phyloP scores from a whole-genome alignment of 2,797 vertebrate species.

The Myripristis murdjan region DNA sequence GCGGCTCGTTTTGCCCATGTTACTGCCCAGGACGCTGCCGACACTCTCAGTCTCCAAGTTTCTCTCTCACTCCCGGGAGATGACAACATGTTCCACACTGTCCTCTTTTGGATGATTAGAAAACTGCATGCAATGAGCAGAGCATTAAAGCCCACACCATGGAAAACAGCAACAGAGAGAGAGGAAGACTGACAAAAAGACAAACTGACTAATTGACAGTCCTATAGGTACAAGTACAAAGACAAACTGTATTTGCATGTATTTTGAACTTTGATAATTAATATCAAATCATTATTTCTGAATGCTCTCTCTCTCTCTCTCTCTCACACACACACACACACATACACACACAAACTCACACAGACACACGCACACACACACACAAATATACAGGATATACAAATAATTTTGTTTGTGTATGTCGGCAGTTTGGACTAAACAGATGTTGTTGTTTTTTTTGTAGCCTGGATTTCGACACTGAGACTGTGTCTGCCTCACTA shows the following conservation, averaged over 20 bases:
- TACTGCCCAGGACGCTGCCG: slow-evolving; percentile 27
- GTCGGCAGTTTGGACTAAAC: slow-evolving; percentile 70
- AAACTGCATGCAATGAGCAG: slow-evolving; percentile 64
- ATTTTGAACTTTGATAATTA: slow-evolving; percentile 67
- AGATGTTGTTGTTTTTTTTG: slow-evolving; percentile 72
- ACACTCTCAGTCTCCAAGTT: slow-evolving; percentile 14
- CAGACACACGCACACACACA: no score
- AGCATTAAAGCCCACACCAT: slow-evolving; percentile 5
- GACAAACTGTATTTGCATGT: slow-evolving; percentile 65
- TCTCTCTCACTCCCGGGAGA: slow-evolving; percentile 71
- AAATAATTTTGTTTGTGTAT: slow-evolving; percentile 73
- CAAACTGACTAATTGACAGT: neutral
- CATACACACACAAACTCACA: no score
- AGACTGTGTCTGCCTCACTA: slow-evolving; percentile 57
- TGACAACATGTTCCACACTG: slow-evolving; percentile 83
- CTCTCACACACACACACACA: no score
- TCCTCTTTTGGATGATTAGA: slow-evolving; percentile 83
- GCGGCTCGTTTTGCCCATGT: slow-evolving; percentile 23
- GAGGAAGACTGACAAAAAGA: slow-evolving; percentile 41
- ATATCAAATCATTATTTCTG: slow-evolving; percentile 71
- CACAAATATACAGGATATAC: slow-evolving; percentile 45
- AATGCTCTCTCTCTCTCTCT: slow-evolving; percentile 5
- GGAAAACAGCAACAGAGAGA: slow-evolving; percentile 1
- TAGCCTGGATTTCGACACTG: slow-evolving; percentile 64
- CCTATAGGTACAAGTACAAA: slow-evolving; percentile 12